A percentile compares a stretch with the other conserved stretches of the same genome.
Evolutionary conservation across 2,113 vertebrate genomes (phyloP).

Genomic region (Oceanites oceanicus): DNA sequence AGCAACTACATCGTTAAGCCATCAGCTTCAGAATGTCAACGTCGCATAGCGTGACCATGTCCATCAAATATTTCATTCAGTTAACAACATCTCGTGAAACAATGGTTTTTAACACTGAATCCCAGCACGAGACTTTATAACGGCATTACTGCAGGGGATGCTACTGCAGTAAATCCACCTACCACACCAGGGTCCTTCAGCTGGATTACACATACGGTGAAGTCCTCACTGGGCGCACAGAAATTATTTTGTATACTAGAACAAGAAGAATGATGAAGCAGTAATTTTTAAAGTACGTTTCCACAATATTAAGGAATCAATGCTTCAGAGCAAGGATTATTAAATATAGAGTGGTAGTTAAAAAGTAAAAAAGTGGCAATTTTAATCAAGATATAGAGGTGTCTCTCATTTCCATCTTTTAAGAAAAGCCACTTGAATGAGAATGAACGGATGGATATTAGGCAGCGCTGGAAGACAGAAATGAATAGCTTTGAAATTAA

Average conservation of each 20-base stretch:
- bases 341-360: not conserved
- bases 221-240: not conserved
- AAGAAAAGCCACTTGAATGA: not conserved
- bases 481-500: not conserved
- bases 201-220: not conserved
- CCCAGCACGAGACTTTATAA: not conserved
- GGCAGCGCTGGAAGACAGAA: not conserved
- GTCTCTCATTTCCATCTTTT: not conserved
- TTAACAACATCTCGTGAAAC: not conserved
- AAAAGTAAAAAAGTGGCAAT: not conserved
- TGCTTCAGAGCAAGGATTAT: not conserved
- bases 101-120: rapidly evolving
- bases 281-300: not conserved
- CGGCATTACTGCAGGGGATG: not conserved
- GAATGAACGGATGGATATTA: not conserved
- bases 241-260: not conserved
- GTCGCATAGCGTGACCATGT: too few species aligned
- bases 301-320: not conserved
- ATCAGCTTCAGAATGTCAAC: not conserved
- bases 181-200: not conserved
- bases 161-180: not conserved
- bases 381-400: not conserved
- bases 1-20: not conserved
- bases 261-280: not conserved
- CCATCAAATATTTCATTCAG: not conserved